Evolutionary conservation across 2,888 invertebrate genomes (phyloP), one percentile per base, ranked within the genome.

Genomic region (Aethes cnicana): DNA sequence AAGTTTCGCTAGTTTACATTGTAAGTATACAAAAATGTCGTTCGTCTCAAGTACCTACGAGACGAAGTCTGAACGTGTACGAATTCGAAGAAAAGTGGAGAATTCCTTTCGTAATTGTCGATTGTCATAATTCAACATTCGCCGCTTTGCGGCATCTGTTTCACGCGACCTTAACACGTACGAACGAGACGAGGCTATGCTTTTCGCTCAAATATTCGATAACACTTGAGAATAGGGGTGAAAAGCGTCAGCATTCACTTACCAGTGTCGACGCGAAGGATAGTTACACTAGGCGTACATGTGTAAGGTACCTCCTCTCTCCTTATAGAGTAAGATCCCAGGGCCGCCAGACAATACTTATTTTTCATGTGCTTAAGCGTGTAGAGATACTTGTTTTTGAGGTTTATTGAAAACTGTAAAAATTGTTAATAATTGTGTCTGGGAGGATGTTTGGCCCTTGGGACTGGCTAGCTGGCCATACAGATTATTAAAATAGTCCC

Each of bases 1-100:
- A 70, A 76, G 68, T 68, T 55, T 55, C 63, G 67, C 72, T 69
- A 72, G 69, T 71, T 70, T 69, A 77, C 76, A 74, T 63, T 61
- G 71, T n/a, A n/a, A n/a, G n/a, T 74, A 75, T 70, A 75, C 74
- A 70, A 73, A 80, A 80, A 77, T 75, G 68, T 75, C 71, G 66
- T 72, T 74, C 74, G 69, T 70, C 69, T 70, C 77, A 84, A 83
- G 81, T 84, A 82, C 70, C 72, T 74, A 72, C 68, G 73, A 73
- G 78, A 81, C 82, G 84, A 82, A 84, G 72, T 81, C 69, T 64
- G 69, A 74, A 74, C 74, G 74, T 69, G 66, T 66, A 68, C 71
- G 79, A 77, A 78, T 80, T 77, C 79, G 76, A 74, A 68, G 69
- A 63, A 64, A 58, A 59, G 49, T 62, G 65, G 67, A 66, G 66